A percentile compares a stretch with the other conserved stretches of the same genome.
Evolutionary conservation across 30 jellyfish, hydroid and myxozoan species (phyloP).

Genomic region (Sanderia malayensis): DNA sequence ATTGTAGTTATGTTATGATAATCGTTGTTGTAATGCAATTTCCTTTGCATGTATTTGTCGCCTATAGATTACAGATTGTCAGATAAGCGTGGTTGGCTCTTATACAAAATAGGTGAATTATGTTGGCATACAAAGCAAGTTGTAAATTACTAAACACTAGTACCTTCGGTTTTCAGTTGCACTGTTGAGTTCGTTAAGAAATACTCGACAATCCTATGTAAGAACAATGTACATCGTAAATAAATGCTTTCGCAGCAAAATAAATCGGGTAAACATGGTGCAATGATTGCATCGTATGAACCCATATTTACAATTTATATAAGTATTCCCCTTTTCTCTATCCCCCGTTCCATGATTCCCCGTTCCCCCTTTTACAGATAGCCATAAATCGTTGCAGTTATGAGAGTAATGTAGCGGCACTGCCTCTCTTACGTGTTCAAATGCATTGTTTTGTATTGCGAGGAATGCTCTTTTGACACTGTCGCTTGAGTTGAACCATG

Average conservation of each 20-base stretch:
- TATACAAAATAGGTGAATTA: neutral
- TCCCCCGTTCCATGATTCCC: too few species aligned
- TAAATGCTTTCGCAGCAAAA: neutral
- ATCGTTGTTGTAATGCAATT: too few species aligned
- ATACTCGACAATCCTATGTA: slow-evolving; percentile 2
- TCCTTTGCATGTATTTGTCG: too few species aligned
- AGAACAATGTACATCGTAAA: neutral
- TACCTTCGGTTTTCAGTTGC: neutral
- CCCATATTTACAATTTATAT: neutral
- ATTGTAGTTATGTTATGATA: neutral
- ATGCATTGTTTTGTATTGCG: slow-evolving; percentile 47
- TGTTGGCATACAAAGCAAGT: neutral
- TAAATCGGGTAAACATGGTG: neutral
- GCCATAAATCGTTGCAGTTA: neutral
- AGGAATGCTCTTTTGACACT: slow-evolving; percentile 7
- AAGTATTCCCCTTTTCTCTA: neutral
- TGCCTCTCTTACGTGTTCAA: slow-evolving; percentile 57
- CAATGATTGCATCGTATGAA: neutral
- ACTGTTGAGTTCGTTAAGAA: neutral
- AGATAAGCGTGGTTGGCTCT: neutral
- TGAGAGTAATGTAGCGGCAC: neutral
- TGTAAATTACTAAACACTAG: neutral
- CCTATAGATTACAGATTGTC: too few species aligned
- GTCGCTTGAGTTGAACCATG: slow-evolving; percentile 32
- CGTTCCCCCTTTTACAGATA: too few species aligned